These are phyloP conservation scores for Sinopyrophorus schimmeli DNA, from an alignment of 2,888 invertebrate species.

Conservation along the genomic window DNA sequence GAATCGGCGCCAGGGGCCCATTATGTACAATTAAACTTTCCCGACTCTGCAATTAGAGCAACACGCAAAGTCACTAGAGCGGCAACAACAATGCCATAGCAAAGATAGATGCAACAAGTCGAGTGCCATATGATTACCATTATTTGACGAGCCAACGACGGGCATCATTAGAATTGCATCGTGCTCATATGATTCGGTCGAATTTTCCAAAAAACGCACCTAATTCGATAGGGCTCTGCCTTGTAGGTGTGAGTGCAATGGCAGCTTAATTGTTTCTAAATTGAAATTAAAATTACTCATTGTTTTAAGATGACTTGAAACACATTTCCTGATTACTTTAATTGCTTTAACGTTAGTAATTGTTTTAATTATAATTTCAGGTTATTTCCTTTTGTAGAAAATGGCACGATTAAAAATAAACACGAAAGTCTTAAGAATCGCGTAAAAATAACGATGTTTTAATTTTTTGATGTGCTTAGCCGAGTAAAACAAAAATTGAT, in stretches of 20 bases:
- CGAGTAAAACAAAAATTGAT: too few species aligned
- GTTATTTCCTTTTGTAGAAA: too few species aligned
- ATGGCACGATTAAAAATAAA: too few species aligned
- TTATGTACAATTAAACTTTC: conserved; percentile 35
- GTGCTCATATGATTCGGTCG: too few species aligned
- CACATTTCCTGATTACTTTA: neutral
- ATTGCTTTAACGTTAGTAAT: neutral
- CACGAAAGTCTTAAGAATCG: too few species aligned
- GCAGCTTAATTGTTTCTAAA: neutral
- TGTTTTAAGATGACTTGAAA: neutral
- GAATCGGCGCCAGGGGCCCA: conserved; percentile 32
- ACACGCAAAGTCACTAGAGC: conserved; percentile 33
- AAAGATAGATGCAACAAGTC: conserved; percentile 21
- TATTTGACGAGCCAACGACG: conserved; percentile 8
- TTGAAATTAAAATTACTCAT: neutral
- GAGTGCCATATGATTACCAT: conserved; percentile 22
- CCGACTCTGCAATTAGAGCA: conserved; percentile 32
- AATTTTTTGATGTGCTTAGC: too few species aligned
- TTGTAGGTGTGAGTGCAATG: neutral
- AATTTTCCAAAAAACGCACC: neutral
- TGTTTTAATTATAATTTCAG: too few species aligned
- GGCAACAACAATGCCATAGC: conserved; percentile 25
- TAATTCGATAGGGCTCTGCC: too few species aligned
- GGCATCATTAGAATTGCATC: conserved; percentile 1
- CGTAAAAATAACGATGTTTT: too few species aligned